Conservation (phyloP, 2,797 vertebrate species). For the Phalloptychus januarius region DNA sequence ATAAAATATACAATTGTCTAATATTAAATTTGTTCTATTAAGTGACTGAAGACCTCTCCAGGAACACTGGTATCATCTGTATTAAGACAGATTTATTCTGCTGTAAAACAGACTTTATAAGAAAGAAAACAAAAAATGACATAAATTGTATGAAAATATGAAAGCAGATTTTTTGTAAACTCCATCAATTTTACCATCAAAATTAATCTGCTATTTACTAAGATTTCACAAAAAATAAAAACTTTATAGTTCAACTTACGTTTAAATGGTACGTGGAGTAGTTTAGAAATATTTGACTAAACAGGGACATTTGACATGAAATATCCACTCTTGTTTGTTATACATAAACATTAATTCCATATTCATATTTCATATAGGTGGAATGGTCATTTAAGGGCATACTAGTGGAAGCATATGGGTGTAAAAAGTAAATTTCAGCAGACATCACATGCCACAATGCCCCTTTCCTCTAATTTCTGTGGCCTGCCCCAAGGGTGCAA, state of each 20-base stretch:
- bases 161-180: background rate
- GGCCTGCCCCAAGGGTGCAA: conserved; percentile 79
- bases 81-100: too few species aligned
- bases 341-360: background rate
- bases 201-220: background rate
- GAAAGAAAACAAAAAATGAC: background rate
- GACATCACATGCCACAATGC: conserved; percentile 69
- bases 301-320: background rate
- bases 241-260: background rate
- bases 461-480: conserved; percentile 71
- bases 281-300: background rate
- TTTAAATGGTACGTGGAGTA: background rate
- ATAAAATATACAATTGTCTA: background rate
- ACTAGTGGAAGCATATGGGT: conserved; percentile 44
- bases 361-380: conserved; percentile 15
- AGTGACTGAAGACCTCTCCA: background rate
- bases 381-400: conserved; percentile 27
- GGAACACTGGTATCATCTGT: background rate
- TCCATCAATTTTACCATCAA: background rate
- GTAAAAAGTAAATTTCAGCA: conserved; percentile 64
- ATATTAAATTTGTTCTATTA: background rate
- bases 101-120: background rate
- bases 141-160: background rate
- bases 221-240: background rate
- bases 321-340: background rate